Conservation (phyloP, 2,113 vertebrate species). For the Turdus rufiventris region DNA sequence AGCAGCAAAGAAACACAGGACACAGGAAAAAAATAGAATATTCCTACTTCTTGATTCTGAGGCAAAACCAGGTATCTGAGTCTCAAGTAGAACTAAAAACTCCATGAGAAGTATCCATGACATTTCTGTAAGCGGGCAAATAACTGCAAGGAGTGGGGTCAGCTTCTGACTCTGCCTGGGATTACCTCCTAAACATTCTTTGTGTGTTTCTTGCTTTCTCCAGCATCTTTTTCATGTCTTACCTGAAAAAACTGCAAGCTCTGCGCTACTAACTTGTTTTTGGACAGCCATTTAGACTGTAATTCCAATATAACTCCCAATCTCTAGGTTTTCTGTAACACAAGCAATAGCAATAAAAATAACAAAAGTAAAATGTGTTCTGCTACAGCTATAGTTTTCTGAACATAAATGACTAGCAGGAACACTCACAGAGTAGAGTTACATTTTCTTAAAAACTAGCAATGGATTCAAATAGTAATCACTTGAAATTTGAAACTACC, state of each 20-base stretch:
- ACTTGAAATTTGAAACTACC: background rate
- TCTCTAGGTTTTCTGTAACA: background rate
- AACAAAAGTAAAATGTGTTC: background rate
- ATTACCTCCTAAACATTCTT: background rate
- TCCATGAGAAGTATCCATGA: background rate
- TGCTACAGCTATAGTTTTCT: fast-evolving
- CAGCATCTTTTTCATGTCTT: background rate
- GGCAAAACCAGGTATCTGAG: background rate
- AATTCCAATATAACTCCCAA: background rate
- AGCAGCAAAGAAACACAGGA: background rate
- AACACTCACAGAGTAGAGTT: background rate
- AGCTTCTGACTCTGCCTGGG: background rate
- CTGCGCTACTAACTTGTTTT: background rate
- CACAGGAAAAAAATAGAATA: background rate
- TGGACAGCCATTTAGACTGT: background rate
- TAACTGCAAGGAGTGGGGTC: background rate
- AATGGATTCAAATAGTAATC: background rate
- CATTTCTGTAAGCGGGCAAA: background rate
- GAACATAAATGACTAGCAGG: background rate
- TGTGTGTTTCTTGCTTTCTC: background rate
- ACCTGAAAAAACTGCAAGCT: background rate
- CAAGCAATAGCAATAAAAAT: background rate
- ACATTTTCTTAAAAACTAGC: background rate
- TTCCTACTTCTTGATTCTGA: background rate
- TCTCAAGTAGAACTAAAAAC: background rate